Evolutionary conservation across 2,888 invertebrate genomes (phyloP), one percentile per base, ranked within the genome.

Genomic region (Ochropleura plecta): DNA sequence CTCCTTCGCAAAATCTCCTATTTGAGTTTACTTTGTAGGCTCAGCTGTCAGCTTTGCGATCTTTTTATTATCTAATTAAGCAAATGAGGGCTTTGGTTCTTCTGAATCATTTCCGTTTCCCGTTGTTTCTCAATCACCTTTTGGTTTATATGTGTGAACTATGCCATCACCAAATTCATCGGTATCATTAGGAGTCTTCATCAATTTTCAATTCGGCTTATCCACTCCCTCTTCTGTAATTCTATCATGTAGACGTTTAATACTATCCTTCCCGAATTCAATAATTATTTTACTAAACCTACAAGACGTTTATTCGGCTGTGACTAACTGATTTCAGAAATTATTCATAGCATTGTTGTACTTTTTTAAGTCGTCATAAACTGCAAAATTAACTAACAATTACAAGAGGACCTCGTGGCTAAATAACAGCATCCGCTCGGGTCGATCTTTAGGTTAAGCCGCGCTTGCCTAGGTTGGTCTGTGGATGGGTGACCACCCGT

Each of bases 31-130:
- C 64, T 67, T 79, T 81, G 74, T 70, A 67, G 73, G 40, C 65
- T 63, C 70, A 73, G 81, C 67, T 82, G 66, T 48, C 40, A 16
- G 55, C 44, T 68, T 78, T 68, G 78, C 70, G 75, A 66, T 51
- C 30, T 46, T 83, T 81, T 73, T 75, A 83, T 77, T 80, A 78
- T 82, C 76, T 69, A 81, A 83, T 81, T 83, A 81, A 74, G 79
- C 66, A 70, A 73, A 82, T 48, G 80, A 78, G 81, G 76, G 70
- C 55, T 76, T 62, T 44, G 14, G 44, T 62, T 79, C 20, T 64
- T 66, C 49, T 59, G 30, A 72, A 66, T 60, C 40, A n/a, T 70
- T 70, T 65, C 44, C 40, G 57, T 66, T 81, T 69, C 51, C 63
- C 75, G 72, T 62, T 81, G 44, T 71, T 71, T 68, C 57, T 68